Evolutionary conservation across 2,797 vertebrate species (phyloP), one percentile per base, ranked within the genome.

Genomic region (Hemibagrus guttatus): DNA sequence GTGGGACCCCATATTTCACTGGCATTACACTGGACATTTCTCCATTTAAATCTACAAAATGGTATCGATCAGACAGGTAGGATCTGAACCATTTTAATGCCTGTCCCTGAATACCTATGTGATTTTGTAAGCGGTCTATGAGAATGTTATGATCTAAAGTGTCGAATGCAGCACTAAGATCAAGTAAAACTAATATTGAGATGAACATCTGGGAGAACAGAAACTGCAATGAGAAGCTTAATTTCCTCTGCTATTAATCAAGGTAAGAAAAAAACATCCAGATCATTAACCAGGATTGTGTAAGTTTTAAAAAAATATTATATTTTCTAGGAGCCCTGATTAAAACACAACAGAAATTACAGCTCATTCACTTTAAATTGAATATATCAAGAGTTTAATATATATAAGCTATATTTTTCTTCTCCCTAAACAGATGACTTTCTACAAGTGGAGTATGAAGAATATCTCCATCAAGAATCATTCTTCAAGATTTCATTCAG

Each of bases 171-270:
- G n/a, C n/a, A n/a, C n/a, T n/a, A n/a, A n/a, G n/a, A n/a, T n/a
- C n/a, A n/a, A n/a, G n/a, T n/a, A n/a, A n/a, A n/a, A n/a, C n/a
- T n/a, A n/a, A n/a, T n/a, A n/a, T n/a, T n/a, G n/a, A n/a, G n/a
- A n/a, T n/a, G 0, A 0, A 14, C 39, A 6, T 63, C 39, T 84
- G 58, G 83, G 71, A 84, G 83, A 84, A 84, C 58, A 59, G 35
- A 84, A 39, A 61, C 83, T 84, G 83, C 39, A 61, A 75, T 1
- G 16, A 46, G 28, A 5, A 69, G 58, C 84, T 78, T 23, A 7
- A 26, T 52, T 75, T 76, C 72, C 9, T 84, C 26, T 64, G 71
- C 12, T 35, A 52, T 59, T 2, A 58, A 19, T 76, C 13, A 84
- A 63, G 56, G 72, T 76, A n/a, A 63, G 26, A 23, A 63, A 84